Percentiles rank a stretch among this genome's conserved stretches.
phyloP scores from a whole-genome alignment of 2,888 invertebrate genomes.

The Orthosia cruda region DNA sequence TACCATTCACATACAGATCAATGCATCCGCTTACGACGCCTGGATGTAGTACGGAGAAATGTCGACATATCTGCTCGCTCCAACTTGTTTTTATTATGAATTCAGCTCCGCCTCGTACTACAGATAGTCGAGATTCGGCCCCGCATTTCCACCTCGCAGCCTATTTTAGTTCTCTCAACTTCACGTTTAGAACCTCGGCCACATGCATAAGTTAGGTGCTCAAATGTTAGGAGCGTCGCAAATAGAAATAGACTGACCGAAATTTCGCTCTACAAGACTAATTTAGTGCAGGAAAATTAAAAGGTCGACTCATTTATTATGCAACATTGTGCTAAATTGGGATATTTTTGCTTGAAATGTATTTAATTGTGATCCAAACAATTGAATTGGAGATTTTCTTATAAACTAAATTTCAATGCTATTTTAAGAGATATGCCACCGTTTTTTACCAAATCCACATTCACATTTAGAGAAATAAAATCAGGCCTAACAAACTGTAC shows the following conservation, averaged over 20 bases:
- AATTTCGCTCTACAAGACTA: slow-evolving; percentile 20
- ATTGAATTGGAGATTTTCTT: neutral
- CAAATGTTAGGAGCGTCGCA: slow-evolving; percentile 1
- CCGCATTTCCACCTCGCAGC: slow-evolving; percentile 17
- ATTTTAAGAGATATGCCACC: too few relatives aligned
- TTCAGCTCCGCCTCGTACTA: slow-evolving; percentile 27
- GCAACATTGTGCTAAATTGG: slow-evolving; percentile 1
- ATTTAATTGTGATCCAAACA: slow-evolving; percentile 3
- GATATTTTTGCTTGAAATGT: neutral
- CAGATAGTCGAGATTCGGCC: slow-evolving; percentile 16
- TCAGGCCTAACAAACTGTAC: neutral
- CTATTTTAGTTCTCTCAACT: slow-evolving; percentile 44
- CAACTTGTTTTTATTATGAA: slow-evolving; percentile 23
- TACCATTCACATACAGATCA: slow-evolving; percentile 55
- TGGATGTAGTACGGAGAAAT: slow-evolving; percentile 48
- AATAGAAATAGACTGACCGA: slow-evolving; percentile 36
- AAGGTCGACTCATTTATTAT: slow-evolving; percentile 23
- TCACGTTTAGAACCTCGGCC: slow-evolving; percentile 28
- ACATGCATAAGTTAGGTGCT: slow-evolving; percentile 45
- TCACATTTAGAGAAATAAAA: neutral
- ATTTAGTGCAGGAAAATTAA: slow-evolving; percentile 18
- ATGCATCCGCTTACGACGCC: slow-evolving; percentile 52
- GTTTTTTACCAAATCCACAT: neutral
- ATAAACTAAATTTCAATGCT: neutral
- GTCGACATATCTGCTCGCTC: slow-evolving; percentile 20